Conservation (phyloP, 1,140 invertebrate species). For the Cotesia glomerata region DNA sequence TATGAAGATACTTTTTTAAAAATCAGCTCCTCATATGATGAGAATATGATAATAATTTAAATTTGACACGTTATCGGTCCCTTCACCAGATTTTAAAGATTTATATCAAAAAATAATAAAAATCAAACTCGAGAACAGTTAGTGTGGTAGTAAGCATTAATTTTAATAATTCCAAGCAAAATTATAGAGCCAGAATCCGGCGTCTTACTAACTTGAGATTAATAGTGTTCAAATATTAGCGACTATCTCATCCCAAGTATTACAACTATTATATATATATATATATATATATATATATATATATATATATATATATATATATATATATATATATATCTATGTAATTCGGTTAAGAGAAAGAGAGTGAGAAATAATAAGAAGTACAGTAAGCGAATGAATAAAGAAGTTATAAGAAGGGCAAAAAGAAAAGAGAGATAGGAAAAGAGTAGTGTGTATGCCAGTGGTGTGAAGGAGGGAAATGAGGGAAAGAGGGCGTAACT, state of each 20-base stretch:
- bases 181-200: not conserved
- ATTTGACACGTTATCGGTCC: too few species aligned
- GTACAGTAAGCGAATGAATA: conserved; percentile 13
- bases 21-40: too few species aligned
- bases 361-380: not conserved
- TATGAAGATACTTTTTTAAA: too few species aligned
- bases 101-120: too few species aligned
- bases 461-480: too few species aligned
- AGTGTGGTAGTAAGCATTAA: not conserved
- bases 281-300: too few species aligned
- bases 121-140: too few species aligned
- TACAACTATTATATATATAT: not conserved
- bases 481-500: conserved; percentile 36
- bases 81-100: too few species aligned
- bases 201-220: conserved; percentile 38
- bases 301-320: too few species aligned
- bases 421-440: conserved; percentile 14
- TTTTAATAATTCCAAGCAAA: not conserved
- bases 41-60: too few species aligned
- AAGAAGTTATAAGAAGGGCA: conserved; percentile 15
- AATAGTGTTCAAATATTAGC: conserved; percentile 59
- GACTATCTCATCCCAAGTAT: conserved; percentile 14
- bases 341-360: not conserved
- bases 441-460: too few species aligned
- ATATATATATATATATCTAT: too few species aligned